Base-by-base conservation (phyloP, 1,140 invertebrate genomes). In the Saxidomus purpurata region DNA sequence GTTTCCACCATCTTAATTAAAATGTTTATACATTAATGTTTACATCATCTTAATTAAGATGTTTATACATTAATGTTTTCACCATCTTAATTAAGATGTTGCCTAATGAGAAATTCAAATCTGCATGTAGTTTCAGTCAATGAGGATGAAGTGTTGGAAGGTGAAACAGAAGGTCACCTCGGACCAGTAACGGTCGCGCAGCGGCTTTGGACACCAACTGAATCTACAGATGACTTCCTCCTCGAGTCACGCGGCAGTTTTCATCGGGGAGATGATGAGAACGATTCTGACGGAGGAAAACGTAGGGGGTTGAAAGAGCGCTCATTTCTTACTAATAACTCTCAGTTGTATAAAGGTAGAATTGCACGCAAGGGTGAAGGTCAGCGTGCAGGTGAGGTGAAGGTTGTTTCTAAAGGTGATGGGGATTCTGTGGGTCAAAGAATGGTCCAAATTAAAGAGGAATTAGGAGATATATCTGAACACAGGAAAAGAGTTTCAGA, bases 311-410 rank as follows among this genome's bases (percentile, higher is more conserved):
- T 67, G 36, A 85, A 71, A 67, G 83, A 85, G 25, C 63, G 63
- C 22, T 74, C 83, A 71, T 85, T 85, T 85, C 47, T 79, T 52
- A 79, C 76, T 79, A 79, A 79, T 55, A 74, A 85, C 36, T 85
- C 83, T 71, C 61, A 71, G 52, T 71, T 85, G 76, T 85, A 85
- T 85, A 67, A 67, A 85, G 83, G 83, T 85, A 85, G 83, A 74
- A 55, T 49, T 74, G 63, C 83, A 85, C 83, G 49, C 43, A 85
- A 85, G 76, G 83, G 83, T 85, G 83, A 85, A 55, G 83, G 83
- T 85, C 67, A 74, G 43, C 40, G 38, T 84, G 38, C 61, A 55
- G 36, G 28, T 43, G 83, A 85, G 83, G 83, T 52, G 1, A 85
- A 85, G 47, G 83, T 71, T 34, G 25, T n/a, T 71, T 31, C 17